Conservation (phyloP, 2,113 vertebrate genomes). For the Campylorhamphus procurvoides region DNA sequence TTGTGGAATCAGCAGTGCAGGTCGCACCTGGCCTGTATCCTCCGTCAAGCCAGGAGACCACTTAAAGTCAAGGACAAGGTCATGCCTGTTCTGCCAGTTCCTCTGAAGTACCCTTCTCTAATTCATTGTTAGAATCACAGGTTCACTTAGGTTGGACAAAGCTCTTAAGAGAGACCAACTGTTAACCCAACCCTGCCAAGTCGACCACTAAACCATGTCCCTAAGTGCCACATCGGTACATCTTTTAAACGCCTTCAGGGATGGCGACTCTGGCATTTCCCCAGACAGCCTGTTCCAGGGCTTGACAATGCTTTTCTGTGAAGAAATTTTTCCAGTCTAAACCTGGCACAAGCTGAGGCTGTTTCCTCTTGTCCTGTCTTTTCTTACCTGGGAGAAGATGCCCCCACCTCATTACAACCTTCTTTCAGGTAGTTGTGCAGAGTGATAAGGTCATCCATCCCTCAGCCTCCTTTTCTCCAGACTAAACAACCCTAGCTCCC, state of each 20-base stretch:
- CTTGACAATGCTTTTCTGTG: not conserved
- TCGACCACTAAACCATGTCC: not conserved
- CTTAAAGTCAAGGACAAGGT: not conserved
- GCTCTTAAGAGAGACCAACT: not conserved
- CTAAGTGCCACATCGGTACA: fast-evolving
- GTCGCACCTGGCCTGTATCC: not conserved
- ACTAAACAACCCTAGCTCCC: fast-evolving
- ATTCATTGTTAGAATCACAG: not conserved
- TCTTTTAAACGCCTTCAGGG: not conserved
- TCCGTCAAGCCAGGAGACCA: not conserved
- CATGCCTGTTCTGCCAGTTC: not conserved
- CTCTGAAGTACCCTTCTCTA: not conserved
- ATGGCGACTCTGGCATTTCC: not conserved
- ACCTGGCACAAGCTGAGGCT: not conserved
- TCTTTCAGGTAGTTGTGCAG: not conserved
- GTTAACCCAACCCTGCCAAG: not conserved
- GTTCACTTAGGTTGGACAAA: not conserved
- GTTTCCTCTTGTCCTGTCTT: not conserved
- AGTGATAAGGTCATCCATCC: fast-evolving
- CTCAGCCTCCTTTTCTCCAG: not conserved
- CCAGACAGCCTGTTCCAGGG: not conserved
- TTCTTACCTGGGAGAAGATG: not conserved
- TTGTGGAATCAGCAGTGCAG: not conserved
- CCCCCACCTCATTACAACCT: not conserved
- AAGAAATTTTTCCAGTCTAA: not conserved